Evolutionary conservation across 2,797 vertebrate genomes (phyloP).

Genomic region (Tiaroga cobitis): DNA sequence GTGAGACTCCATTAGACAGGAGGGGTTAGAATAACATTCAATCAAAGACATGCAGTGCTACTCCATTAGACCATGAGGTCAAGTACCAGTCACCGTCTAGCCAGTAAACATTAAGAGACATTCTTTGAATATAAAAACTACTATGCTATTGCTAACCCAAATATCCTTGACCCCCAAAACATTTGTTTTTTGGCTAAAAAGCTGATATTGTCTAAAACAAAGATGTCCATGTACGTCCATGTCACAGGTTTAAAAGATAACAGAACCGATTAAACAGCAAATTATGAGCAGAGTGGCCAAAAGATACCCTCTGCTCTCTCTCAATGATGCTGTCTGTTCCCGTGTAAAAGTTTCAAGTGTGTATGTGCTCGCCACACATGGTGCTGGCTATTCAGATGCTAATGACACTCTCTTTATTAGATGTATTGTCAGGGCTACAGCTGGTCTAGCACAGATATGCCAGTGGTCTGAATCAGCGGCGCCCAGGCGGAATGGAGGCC

Average conservation of each 20-base stretch:
- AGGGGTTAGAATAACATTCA: conserved; percentile 38
- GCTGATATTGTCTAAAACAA: conserved; percentile 25
- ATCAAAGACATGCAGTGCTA: neutral
- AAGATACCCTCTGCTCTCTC: conserved; percentile 64
- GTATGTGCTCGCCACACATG: conserved; percentile 77
- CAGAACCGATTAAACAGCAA: conserved; percentile 34
- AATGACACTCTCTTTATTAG: conserved; percentile 79
- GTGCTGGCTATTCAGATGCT: conserved; percentile 80
- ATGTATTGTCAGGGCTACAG: conserved; percentile 85
- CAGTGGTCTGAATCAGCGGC: conserved; percentile 75
- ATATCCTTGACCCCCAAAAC: neutral
- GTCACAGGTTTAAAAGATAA: conserved; percentile 6
- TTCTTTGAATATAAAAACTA: conserved; percentile 18
- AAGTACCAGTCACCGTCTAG: conserved; percentile 26
- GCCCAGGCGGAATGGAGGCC: conserved; percentile 59
- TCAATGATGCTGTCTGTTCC: conserved; percentile 62
- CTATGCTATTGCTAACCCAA: neutral
- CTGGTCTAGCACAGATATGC: conserved; percentile 81
- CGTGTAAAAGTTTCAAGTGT: conserved; percentile 69
- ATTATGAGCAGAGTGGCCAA: conserved; percentile 67
- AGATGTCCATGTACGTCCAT: neutral
- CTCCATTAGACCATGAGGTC: conserved; percentile 20
- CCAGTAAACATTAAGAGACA: neutral
- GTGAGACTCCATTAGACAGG: neutral
- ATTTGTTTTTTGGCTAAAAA: conserved; percentile 5